phyloP scores from a whole-genome alignment of 2,113 vertebrate genomes.

The Charina bottae region DNA sequence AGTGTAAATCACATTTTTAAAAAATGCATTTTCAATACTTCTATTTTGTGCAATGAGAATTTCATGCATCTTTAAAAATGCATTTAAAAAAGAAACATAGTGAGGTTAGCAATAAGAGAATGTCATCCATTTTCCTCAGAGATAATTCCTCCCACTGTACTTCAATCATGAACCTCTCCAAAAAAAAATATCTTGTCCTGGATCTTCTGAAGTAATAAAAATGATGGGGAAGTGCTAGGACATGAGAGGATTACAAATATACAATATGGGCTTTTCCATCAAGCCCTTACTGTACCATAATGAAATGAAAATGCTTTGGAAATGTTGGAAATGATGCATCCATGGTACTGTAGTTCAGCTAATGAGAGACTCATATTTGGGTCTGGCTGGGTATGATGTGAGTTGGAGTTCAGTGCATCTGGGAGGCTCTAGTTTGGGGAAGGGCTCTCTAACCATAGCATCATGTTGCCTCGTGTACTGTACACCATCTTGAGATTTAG shows the following conservation, averaged over 20 bases:
- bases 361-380: no score
- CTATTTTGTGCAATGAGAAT: not conserved
- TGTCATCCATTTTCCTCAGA: not conserved
- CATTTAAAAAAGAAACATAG: not conserved
- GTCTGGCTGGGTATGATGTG: no score
- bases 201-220: not conserved
- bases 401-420: no score
- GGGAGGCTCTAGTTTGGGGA: no score
- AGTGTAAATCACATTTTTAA: not conserved
- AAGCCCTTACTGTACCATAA: not conserved
- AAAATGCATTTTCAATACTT: not conserved
- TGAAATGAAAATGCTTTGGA: not conserved
- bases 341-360: not conserved
- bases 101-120: not conserved
- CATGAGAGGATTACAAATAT: not conserved
- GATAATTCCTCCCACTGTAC: not conserved
- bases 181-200: not conserved
- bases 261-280: not conserved
- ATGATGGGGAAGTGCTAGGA: not conserved
- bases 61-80: not conserved
- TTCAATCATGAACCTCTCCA: not conserved
- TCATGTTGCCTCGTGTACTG: not conserved
- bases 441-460: not conserved
- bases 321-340: not conserved
- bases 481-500: not conserved